Evolutionary conservation across 2,113 vertebrate genomes (phyloP), one percentile per base, ranked within the genome.

Genomic region (Meles meles): DNA sequence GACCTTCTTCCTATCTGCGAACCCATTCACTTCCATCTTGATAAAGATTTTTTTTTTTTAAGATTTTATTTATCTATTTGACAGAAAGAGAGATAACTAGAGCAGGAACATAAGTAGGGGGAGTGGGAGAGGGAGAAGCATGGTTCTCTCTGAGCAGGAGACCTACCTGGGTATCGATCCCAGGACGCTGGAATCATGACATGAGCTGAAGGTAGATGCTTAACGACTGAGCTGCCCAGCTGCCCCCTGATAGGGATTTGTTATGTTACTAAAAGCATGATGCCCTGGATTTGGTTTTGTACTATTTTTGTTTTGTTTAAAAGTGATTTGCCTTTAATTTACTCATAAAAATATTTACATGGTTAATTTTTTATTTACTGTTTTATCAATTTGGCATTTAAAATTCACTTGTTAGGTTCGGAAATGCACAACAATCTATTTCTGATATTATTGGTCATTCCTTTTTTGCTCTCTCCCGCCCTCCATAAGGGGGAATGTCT

Each of bases 221-320:
- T 61, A 27, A 61, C 10, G 10, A 61, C 4, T 61, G 59, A 61
- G 59, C 59, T 10, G 9, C 9, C 59, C 25, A 61, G 59, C 9
- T 27, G 7, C 25, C 59, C 23, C 59, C 59, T 27, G 9, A 47
- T 15, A 44, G 14, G 59, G 37, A 67, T 88, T 39, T 76, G n/a
- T n/a, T 34, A 9, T 47, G 27, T 29, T 74, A 37, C 25, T 52
- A 27, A 90, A 71, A 65, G 20, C 52, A 42, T n/a, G 57, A 71
- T 23, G 7, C 7, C 17, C 59, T 67, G 29, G 7, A 74, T 85
- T 88, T 74, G n/a, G 34, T 57, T 90, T 93, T 74, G 14, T 18
- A 21, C 49, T 79, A 13, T 77, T 96, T 96, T 85, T 88, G 34
- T 87, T 96, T 96, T 89, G 47, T 82, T 98, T 93, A 47, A 79